A percentile compares a stretch with the other conserved stretches of the same genome.
phyloP scores from a whole-genome alignment of 2,888 invertebrate genomes.

The Amphipoea lucens region DNA sequence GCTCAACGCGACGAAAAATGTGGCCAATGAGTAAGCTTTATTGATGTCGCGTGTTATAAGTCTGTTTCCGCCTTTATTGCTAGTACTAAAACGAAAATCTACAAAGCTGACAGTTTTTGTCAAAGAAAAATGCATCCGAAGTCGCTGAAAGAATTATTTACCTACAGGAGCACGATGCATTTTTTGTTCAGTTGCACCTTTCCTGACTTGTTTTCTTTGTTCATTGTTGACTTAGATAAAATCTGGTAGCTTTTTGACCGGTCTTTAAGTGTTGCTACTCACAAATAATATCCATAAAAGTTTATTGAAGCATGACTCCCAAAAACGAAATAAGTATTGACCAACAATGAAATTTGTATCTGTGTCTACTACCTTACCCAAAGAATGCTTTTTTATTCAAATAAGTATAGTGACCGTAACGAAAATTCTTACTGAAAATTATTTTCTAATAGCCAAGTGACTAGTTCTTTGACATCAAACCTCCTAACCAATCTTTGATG shows the following conservation, averaged over 20 bases:
- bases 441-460: too few relatives aligned
- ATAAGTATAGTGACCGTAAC: background rate
- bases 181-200: constrained; percentile 21
- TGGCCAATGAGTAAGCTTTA: too few relatives aligned
- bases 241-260: background rate
- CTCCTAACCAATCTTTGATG: too few relatives aligned
- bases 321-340: constrained; percentile 7
- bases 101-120: constrained; percentile 5
- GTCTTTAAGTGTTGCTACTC: background rate
- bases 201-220: background rate
- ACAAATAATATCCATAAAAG: constrained; percentile 4
- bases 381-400: background rate
- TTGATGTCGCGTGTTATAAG: too few relatives aligned
- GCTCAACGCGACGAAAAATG: too few relatives aligned
- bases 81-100: background rate
- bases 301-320: constrained; percentile 2
- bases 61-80: too few relatives aligned
- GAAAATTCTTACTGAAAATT: background rate
- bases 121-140: background rate
- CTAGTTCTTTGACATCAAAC: too few relatives aligned
- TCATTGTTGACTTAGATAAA: constrained; percentile 2
- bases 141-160: constrained; percentile 5
- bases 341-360: background rate
- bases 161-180: constrained; percentile 2
- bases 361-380: background rate